phyloP scores from a whole-genome alignment of 1,140 invertebrate species.

The Apocrypta bakeri region DNA sequence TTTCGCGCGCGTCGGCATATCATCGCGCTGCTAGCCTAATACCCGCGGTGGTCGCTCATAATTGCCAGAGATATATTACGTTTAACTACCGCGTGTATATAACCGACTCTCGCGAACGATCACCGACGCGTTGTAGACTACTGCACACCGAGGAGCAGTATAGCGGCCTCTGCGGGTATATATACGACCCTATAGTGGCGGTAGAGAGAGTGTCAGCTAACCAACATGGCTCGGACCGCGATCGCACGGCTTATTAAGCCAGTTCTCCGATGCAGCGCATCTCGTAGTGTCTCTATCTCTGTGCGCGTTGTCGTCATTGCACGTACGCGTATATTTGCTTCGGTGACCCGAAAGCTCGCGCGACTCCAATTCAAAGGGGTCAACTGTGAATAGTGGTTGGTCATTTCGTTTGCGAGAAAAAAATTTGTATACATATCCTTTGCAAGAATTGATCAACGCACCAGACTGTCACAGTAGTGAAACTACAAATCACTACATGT shows the following conservation, averaged over 20 bases:
- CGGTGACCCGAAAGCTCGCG: no score
- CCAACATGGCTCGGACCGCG: neutral
- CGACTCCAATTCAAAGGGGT: no score
- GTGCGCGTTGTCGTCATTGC: no score
- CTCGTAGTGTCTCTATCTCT: no score
- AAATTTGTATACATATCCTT: no score
- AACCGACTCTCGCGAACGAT: conserved; percentile 15
- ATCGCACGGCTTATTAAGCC: conserved; percentile 14
- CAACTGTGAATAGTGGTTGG: no score
- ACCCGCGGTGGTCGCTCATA: conserved; percentile 5
- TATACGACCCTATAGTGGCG: neutral
- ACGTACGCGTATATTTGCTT: no score
- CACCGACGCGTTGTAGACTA: neutral
- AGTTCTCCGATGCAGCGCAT: neutral
- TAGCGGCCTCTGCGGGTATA: neutral
- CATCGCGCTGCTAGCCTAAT: neutral
- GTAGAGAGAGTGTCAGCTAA: conserved; percentile 1
- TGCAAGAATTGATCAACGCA: no score
- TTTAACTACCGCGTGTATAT: conserved; percentile 20
- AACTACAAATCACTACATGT: no score
- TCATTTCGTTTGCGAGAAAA: no score
- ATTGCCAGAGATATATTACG: conserved; percentile 43
- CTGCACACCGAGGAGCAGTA: neutral
- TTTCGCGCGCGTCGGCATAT: neutral
- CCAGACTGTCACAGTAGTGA: no score